Evolutionary conservation across 2,797 vertebrate species (phyloP), one percentile per base, ranked within the genome.

Genomic region (Argya squamiceps): DNA sequence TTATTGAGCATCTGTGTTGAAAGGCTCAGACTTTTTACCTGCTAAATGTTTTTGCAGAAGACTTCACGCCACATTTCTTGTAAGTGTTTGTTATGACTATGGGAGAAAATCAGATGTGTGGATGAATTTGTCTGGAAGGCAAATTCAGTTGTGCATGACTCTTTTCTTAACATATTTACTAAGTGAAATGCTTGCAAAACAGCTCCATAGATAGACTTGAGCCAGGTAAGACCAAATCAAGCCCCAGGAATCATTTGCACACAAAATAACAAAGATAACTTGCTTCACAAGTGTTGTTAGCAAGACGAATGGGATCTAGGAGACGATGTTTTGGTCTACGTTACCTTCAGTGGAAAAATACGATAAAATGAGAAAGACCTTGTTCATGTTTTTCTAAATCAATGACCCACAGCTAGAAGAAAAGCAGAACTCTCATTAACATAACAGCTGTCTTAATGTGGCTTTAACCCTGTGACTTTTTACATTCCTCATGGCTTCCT

Each of bases 381-480:
- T 95, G 93, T 97, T 97, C 49, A 8, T 98, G 97, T 98, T 98
- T 98, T 98, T 97, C 91, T 97, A 95, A 98, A 97, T 93, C 96
- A 96, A 91, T 98, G 98, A 98, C 98, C 98, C 97, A 96, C 94
- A 96, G 91, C 96, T 94, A 96, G 96, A 96, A 96, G 95, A 97
- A 97, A 98, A 97, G 97, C 96, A 97, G 97, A 95, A 92, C 95
- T 97, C 97, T 98, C 98, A 98, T 98, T 98, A 98, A 97, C 95
- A 97, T 98, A 97, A 97, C 98, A 98, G 98, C 98, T 98, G 98
- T 98, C 98, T 98, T 98, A 98, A 98, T 98, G 98, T 98, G 97
- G 98, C 98, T 98, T 98, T 98, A 98, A 98, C 98, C 98, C 98
- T 94, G 94, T 98, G 98, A 98, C 98, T 98, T 97, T 95, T 97